Conservation (phyloP, 2,797 vertebrate genomes). For the Centropyge bicolor region DNA sequence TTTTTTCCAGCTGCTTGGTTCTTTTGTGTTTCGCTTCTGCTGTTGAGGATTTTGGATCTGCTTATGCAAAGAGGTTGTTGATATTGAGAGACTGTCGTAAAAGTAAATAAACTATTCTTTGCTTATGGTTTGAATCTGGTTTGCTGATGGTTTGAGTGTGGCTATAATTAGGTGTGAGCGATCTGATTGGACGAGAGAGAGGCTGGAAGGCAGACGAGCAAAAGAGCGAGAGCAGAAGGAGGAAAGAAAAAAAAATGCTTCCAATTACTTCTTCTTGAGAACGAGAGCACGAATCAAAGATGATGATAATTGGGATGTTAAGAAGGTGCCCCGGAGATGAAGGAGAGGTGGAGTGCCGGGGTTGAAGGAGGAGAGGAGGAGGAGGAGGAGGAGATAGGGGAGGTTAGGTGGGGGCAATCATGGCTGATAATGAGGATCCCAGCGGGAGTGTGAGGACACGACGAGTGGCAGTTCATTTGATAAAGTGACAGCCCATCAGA, state of each 20-base stretch:
- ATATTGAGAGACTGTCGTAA: not conserved
- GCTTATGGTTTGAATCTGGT: not conserved
- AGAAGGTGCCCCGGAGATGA: slow-evolving; percentile 51
- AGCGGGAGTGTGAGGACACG: slow-evolving; percentile 67
- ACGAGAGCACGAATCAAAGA: slow-evolving; percentile 59
- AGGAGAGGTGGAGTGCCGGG: slow-evolving; percentile 34
- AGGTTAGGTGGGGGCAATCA: slow-evolving; percentile 73
- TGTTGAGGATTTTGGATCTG: not conserved
- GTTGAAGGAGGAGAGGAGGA: not conserved
- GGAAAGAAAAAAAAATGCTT: slow-evolving; percentile 2
- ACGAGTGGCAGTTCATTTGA: slow-evolving; percentile 75
- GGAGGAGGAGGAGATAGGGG: slow-evolving; percentile 23
- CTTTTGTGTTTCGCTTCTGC: not conserved
- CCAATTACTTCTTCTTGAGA: slow-evolving; percentile 45
- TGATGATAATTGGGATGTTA: slow-evolving; percentile 77
- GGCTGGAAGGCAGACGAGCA: not conserved
- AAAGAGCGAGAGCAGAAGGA: not conserved
- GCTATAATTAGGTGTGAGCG: not conserved
- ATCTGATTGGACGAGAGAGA: not conserved
- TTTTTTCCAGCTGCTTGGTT: not conserved
- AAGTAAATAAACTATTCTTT: no score
- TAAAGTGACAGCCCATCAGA: slow-evolving; percentile 78
- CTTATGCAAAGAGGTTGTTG: no score
- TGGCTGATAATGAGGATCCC: slow-evolving; percentile 71
- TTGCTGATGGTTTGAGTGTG: not conserved